These are phyloP conservation scores for Leucosticte australis DNA, from an alignment of 2,113 vertebrate species.

Conservation along the genomic window DNA sequence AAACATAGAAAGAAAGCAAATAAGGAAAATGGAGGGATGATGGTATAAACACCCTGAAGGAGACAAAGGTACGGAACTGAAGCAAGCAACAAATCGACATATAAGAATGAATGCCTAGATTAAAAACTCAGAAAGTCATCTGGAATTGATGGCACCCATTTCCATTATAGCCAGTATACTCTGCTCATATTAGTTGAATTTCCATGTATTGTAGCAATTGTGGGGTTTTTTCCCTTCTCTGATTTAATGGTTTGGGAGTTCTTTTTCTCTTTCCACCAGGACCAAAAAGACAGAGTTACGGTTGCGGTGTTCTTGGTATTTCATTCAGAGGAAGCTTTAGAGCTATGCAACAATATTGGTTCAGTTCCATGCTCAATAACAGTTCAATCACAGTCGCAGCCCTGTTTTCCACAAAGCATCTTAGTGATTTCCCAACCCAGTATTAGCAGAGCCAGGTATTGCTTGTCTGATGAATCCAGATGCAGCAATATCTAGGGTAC, in stretches of 20 bases:
- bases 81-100: not conserved
- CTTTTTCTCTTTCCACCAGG: not conserved
- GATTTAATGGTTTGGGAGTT: accelerated
- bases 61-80: not conserved
- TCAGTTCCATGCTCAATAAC: not conserved
- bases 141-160: not conserved
- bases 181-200: not conserved
- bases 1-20: not conserved
- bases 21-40: not conserved
- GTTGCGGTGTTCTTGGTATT: not conserved
- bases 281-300: not conserved
- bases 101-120: not conserved
- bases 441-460: not conserved
- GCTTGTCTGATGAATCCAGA: not conserved
- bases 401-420: not conserved
- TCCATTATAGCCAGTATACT: not conserved
- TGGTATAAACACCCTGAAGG: not conserved
- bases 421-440: not conserved
- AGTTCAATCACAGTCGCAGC: not conserved
- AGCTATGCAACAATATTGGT: not conserved
- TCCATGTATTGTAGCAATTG: not conserved
- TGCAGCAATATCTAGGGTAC: not conserved
- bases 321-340: not conserved
- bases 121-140: not conserved
- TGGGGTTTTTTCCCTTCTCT: not conserved